phyloP scores from a whole-genome alignment of 2,797 vertebrate species.

The Heliangelus exortis region DNA sequence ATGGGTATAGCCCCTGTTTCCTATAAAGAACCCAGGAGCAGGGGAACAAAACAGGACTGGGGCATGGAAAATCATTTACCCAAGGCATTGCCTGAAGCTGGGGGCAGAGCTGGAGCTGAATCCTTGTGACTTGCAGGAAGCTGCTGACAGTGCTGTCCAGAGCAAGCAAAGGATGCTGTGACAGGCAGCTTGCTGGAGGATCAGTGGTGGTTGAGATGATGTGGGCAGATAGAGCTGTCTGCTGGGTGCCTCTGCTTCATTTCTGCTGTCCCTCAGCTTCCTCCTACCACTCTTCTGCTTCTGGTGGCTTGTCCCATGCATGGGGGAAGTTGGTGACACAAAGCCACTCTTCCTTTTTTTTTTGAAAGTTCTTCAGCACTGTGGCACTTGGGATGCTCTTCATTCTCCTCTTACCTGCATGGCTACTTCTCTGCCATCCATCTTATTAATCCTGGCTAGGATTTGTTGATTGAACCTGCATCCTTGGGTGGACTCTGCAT shows the following conservation, averaged over 20 bases:
- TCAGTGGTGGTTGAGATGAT: background rate
- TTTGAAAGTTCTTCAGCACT: background rate
- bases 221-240: background rate
- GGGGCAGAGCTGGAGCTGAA: background rate
- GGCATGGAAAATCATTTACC: background rate
- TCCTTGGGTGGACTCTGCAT: background rate
- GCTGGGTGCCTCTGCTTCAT: background rate
- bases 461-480: background rate
- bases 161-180: background rate
- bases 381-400: background rate
- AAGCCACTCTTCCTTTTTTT: background rate
- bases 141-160: background rate
- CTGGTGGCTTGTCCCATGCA: accelerated
- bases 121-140: background rate
- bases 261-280: background rate
- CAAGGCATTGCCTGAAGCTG: background rate
- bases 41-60: background rate
- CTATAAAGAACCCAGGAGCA: background rate
- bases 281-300: background rate
- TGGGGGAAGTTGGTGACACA: background rate
- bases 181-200: background rate
- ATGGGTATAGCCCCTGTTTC: background rate
- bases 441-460: background rate
- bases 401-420: background rate
- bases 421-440: background rate